A percentile compares a stretch with the other conserved stretches of the same genome.
phyloP scores from a whole-genome alignment of 2,797 vertebrate genomes.

The Champsocephalus gunnari region DNA sequence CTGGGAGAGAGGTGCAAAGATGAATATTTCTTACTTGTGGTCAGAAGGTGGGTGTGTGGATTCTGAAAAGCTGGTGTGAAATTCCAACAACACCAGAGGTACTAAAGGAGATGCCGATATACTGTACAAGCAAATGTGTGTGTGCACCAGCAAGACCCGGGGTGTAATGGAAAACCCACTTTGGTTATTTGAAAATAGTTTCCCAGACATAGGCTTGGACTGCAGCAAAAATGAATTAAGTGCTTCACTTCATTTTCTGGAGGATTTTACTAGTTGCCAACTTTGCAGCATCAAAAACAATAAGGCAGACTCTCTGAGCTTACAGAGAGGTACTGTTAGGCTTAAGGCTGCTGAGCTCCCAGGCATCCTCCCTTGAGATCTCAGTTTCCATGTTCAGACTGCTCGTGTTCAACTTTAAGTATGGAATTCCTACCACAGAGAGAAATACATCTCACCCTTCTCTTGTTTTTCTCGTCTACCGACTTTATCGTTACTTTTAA shows the following conservation, averaged over 20 bases:
- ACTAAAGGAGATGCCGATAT: slow-evolving; percentile 45
- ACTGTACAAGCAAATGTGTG: slow-evolving; percentile 26
- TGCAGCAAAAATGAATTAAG: slow-evolving; percentile 24
- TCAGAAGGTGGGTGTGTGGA: slow-evolving; percentile 73
- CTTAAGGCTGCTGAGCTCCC: slow-evolving; percentile 34
- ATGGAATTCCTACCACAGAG: slow-evolving; percentile 68
- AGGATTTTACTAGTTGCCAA: slow-evolving; percentile 33
- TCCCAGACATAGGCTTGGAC: neutral
- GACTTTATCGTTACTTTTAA: slow-evolving; percentile 18
- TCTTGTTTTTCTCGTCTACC: slow-evolving; percentile 52
- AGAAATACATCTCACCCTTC: slow-evolving; percentile 67
- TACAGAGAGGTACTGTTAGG: slow-evolving; percentile 51
- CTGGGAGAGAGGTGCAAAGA: slow-evolving; percentile 62
- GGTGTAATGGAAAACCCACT: slow-evolving; percentile 9
- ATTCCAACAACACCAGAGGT: slow-evolving; percentile 61
- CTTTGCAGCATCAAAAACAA: slow-evolving; percentile 51
- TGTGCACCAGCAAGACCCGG: slow-evolving; percentile 4
- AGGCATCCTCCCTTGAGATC: slow-evolving; percentile 38
- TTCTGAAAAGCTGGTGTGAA: slow-evolving; percentile 78
- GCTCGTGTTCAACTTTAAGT: slow-evolving; percentile 37
- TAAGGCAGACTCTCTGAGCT: slow-evolving; percentile 22
- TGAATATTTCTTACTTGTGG: slow-evolving; percentile 78
- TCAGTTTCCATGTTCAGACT: slow-evolving; percentile 68
- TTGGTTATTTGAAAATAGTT: slow-evolving; percentile 18
- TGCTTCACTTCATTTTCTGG: slow-evolving; percentile 4